Base-by-base conservation (phyloP, 2,888 invertebrate genomes). In the Sturmia bella region DNA sequence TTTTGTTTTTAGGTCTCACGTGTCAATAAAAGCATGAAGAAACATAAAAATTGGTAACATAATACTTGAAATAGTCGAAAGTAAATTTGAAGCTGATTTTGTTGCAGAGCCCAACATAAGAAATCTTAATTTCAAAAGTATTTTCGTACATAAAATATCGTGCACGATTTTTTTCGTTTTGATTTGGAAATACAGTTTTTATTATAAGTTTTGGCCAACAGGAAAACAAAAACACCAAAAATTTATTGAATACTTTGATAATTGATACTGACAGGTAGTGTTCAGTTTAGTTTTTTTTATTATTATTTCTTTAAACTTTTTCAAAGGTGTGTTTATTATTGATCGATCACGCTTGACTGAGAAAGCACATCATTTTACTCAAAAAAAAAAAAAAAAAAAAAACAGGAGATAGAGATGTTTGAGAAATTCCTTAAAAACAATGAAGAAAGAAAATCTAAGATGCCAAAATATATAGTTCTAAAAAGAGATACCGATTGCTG, bases 1-100 rank as follows among this genome's bases (percentile, higher is more conserved):
- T 72, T 50, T 48, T 37, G 11, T 63, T 56, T 57, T 63, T 39
- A 12, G 45, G 48, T 50, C 32, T 64, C 48, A 52, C 43, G 43
- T 59, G 64, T 78, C 64, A 66, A 32, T 32, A 32, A 32, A 9
- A 32, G n/a, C 69, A 48, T 24, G 52, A 68, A 24, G 9, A 32
- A 41, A 32, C 21, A 64, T 45, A 37, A 43, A 74, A 75, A 66
- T 57, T 59, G 45, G 41, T 75, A 72, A 76, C 59, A 66, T 70
- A 45, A 66, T 76, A 64, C 59, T 32, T 66, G 15, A 66, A 70
- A 66, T 56, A 52, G 68, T 69, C 69, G 61, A 80, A 74, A 74
- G 74, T 57, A 68, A 68, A 27, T 52, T 74, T 66, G 24, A 56
- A 39, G 13, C 24, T 15, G 13, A 52, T 54, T 52, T 61, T 69